A percentile compares a stretch with the other conserved stretches of the same genome.
These are phyloP conservation scores for Orius insidiosus DNA, from an alignment of 1,140 invertebrate species.

Conservation along the genomic window DNA sequence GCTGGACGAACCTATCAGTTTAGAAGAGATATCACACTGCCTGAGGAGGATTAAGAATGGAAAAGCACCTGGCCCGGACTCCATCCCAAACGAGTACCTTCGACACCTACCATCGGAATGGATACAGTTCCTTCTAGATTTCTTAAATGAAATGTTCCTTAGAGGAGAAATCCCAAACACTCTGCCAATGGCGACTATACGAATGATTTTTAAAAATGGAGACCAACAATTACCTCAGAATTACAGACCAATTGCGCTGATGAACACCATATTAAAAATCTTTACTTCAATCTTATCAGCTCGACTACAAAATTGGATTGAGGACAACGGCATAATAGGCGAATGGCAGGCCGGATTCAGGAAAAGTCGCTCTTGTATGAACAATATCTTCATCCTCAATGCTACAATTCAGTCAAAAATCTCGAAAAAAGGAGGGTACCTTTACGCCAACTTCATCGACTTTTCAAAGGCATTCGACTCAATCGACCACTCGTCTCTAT, in stretches of 20 bases:
- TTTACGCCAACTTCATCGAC: background rate
- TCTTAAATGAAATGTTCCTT: constrained; percentile 15
- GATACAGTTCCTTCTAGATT: background rate
- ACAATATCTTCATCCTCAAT: constrained; percentile 17
- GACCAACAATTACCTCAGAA: constrained; percentile 17
- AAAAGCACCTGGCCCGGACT: constrained; percentile 18
- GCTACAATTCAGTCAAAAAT: background rate
- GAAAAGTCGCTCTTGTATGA: constrained; percentile 14
- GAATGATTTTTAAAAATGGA: constrained; percentile 16
- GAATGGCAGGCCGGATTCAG: constrained; percentile 20
- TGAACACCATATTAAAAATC: constrained; percentile 19
- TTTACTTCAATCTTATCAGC: constrained; percentile 18
- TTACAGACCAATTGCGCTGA: constrained; percentile 19
- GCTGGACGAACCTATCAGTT: constrained; percentile 5
- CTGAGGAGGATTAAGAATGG: background rate
- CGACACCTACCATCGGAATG: constrained; percentile 12
- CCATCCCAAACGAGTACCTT: constrained; percentile 12
- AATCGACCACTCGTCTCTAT: background rate
- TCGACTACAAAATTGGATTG: constrained; percentile 17
- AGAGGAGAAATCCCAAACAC: constrained; percentile 5
- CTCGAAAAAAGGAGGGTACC: background rate
- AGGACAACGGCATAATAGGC: constrained; percentile 14
- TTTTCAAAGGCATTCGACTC: background rate
- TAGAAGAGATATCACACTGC: background rate
- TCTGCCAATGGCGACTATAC: constrained; percentile 5